Base-by-base conservation (phyloP, 2,888 invertebrate genomes). In the Baronia brevicornis region DNA sequence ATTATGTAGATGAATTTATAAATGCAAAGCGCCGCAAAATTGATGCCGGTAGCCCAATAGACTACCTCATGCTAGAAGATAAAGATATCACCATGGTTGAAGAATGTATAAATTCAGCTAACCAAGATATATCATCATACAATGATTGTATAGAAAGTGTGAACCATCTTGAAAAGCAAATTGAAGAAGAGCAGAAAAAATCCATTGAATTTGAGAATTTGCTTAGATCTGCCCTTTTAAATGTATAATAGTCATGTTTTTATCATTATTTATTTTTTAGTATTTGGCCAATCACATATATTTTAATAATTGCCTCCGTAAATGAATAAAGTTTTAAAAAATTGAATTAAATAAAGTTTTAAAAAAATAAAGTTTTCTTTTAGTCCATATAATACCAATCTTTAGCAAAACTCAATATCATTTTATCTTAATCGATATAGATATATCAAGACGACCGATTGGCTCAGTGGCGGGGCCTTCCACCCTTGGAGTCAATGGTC, bases 141-240 rank as follows among this genome's bases (percentile, higher is more conserved):
- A 68, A 46, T 41, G 48, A 57, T 44, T 82, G 72, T 51, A 59
- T 62, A 20, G 61, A 73, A 43, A 65, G 69, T 59, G 71, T 84
- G 0, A 58, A 70, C 47, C 68, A 78, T 47, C 58, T 88, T 4
- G 87, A 87, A 46, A 52, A 67, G 44, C 63, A 75, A 51, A 61
- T 88, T 27, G 75, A 82, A 35, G 60, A 71, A 43, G 84, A 77
- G 43, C 74, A 61, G 46, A 65, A 72, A 36, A 84, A 74, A 46
- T 85, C 78, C 18, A 42, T 71, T 22, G 69, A 72, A 44, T 67
- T 87, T 28, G 87, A 88, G 44, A 73, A 79, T 43, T 64, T 73
- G 47, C 51, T 88, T 15, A 65, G 58, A 53, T 51, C 67, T 38
- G 86, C 87, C 8, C 64, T 87, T 40, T 60, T 58, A 35, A 59